Percentiles rank a stretch among this genome's conserved stretches.
phyloP scores from a whole-genome alignment of 2,888 invertebrate genomes.

The Aporophyla nigra region DNA sequence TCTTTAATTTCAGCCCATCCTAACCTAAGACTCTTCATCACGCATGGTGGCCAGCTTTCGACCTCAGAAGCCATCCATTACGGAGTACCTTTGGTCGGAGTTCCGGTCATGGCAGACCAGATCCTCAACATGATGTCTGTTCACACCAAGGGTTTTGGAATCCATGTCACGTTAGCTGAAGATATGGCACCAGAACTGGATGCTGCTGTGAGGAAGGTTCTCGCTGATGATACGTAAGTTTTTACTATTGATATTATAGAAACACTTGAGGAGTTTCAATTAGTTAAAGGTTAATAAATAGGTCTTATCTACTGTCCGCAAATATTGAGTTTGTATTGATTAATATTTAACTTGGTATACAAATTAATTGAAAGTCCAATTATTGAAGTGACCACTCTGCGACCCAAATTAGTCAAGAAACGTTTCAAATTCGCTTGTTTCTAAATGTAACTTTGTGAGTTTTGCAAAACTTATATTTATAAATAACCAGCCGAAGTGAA shows the following conservation, averaged over 20 bases:
- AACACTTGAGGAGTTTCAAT: background rate
- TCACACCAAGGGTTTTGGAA: conserved; percentile 77
- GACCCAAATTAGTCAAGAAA: background rate
- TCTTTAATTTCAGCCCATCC: conserved; percentile 75
- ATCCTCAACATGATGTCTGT: conserved; percentile 78
- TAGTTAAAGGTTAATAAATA: background rate
- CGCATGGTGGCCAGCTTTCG: conserved; percentile 84
- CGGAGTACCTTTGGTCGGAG: conserved; percentile 83
- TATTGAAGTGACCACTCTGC: background rate
- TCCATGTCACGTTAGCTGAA: conserved; percentile 71
- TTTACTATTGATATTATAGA: background rate
- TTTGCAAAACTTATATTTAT: background rate
- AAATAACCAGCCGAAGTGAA: background rate
- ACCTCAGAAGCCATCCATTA: conserved; percentile 82
- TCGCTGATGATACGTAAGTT: conserved; percentile 65
- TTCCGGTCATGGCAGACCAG: conserved; percentile 82
- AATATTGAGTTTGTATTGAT: background rate
- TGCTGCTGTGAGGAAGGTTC: conserved; percentile 76
- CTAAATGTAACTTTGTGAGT: background rate
- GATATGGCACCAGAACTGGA: conserved; percentile 72
- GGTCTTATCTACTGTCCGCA: background rate
- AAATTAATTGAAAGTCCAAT: background rate
- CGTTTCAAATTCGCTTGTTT: background rate
- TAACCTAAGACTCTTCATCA: conserved; percentile 80
- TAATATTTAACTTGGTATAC: background rate